Percentiles rank a stretch among this genome's conserved stretches.
phyloP scores from a whole-genome alignment of 2,888 invertebrate genomes.

The Dorcus hopei region DNA sequence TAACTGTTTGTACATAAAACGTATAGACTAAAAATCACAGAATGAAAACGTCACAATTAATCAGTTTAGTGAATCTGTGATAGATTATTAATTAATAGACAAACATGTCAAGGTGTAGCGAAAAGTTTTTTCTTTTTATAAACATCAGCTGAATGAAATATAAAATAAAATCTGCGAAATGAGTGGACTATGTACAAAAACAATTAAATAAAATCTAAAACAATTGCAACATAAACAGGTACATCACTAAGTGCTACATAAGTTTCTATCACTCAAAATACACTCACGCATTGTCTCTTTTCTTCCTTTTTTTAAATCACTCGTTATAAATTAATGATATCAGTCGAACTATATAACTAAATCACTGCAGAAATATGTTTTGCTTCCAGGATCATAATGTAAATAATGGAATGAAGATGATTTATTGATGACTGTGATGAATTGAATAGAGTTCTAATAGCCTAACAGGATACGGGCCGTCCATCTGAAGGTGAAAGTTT shows the following conservation, averaged over 20 bases:
- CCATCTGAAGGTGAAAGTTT: conserved; percentile 62
- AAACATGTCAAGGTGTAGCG: background rate
- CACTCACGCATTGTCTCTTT: background rate
- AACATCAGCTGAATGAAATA: conserved; percentile 19
- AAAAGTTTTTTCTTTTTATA: background rate
- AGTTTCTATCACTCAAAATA: conserved; percentile 10
- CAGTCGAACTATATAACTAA: conserved; percentile 22
- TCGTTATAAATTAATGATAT: conserved; percentile 16
- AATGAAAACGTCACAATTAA: conserved; percentile 45
- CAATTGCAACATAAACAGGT: conserved; percentile 51
- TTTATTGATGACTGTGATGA: conserved; percentile 17
- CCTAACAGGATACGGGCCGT: conserved; percentile 48
- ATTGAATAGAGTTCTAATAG: conserved; percentile 2
- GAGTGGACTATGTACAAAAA: conserved; percentile 37
- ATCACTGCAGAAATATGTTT: conserved; percentile 17
- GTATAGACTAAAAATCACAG: conserved; percentile 47
- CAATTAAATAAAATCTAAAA: conserved; percentile 48
- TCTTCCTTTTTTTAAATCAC: background rate
- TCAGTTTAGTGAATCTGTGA: conserved; percentile 12
- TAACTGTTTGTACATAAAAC: conserved; percentile 34
- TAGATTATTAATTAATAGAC: conserved; percentile 4
- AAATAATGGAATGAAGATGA: conserved; percentile 15
- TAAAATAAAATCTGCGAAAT: conserved; percentile 20
- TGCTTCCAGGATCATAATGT: background rate
- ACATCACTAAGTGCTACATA: conserved; percentile 43